Base-by-base conservation (phyloP, 1,140 invertebrate species). In the Scaptomyza graminum region DNA sequence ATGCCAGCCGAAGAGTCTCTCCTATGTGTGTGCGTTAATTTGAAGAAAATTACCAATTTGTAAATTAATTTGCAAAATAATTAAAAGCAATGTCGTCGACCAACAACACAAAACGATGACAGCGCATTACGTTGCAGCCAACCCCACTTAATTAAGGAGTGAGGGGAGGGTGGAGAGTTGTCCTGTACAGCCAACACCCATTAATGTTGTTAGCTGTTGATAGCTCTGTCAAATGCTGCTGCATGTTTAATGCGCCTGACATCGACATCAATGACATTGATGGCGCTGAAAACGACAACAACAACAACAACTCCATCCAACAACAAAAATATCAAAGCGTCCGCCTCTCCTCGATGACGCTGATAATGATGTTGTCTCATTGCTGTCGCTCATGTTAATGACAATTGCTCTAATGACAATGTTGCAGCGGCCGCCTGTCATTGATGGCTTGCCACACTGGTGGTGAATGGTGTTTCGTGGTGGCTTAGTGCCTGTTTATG, bases 351-450 rank as follows among this genome's bases (percentile, higher is more conserved):
- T 64, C 62, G 51, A 74, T 88, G 75, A 79, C 65, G 78, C 70
- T 79, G 79, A 89, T 88, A 89, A 88, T 88, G 84, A 89, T 77
- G 84, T 89, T 89, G 83, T 87, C 83, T 71, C 82, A 87, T 88
- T 83, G 83, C 68, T 81, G 72, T 89, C 83, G 70, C 75, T 82
- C 83, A 81, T 81, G 82, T 78, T 87, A 85, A 87, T 87, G 82
- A 88, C 82, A 88, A 87, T 87, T 87, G 83, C 82, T 88, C 83
- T 82, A 87, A 87, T 87, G 82, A 87, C 83, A 83, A 82, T 87
- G 83, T 82, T 88, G 83, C 83, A 60, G 66, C 7, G 28, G 56
- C 52, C 15, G 46, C 22, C 55, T 44, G 22, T 59, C 47, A 25
- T 44, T 55, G 67, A 50, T 51, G 69, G 56, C 47, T 9, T 18